Evolutionary conservation across 1,140 invertebrate genomes (phyloP).

Genomic region (Bactericera cockerelli): DNA sequence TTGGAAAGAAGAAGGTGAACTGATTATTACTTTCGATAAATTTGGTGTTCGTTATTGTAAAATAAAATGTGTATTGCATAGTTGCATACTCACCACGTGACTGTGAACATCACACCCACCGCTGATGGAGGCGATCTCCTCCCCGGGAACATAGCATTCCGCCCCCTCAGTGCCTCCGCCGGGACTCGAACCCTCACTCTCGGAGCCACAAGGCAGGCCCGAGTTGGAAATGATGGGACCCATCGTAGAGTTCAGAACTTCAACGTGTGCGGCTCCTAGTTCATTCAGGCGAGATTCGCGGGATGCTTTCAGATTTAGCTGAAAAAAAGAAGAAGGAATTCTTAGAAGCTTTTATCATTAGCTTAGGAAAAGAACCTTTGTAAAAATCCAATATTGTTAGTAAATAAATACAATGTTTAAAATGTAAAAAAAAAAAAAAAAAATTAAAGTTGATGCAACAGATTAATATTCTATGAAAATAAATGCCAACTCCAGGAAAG

Average conservation of each 20-base stretch:
- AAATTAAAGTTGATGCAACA: neutral
- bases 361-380: no score
- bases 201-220: slow-evolving; percentile 25
- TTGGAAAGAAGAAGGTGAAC: no score
- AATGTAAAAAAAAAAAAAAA: no score
- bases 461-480: no score
- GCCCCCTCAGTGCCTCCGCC: slow-evolving; percentile 17
- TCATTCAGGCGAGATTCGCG: slow-evolving; percentile 56
- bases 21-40: no score
- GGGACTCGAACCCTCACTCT: slow-evolving; percentile 10
- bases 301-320: slow-evolving; percentile 66
- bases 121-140: slow-evolving; percentile 32
- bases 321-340: slow-evolving; percentile 17
- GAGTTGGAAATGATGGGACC: slow-evolving; percentile 2
- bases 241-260: neutral
- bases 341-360: neutral
- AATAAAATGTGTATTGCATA: no score
- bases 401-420: no score
- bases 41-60: no score
- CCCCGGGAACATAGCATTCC: slow-evolving; percentile 34
- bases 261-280: slow-evolving; percentile 32
- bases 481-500: no score
- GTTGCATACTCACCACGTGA: slow-evolving; percentile 19
- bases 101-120: slow-evolving; percentile 11
- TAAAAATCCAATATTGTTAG: no score